Evolutionary conservation across 2,888 invertebrate species (phyloP).

Genomic region (Synergus laeviventris): DNA sequence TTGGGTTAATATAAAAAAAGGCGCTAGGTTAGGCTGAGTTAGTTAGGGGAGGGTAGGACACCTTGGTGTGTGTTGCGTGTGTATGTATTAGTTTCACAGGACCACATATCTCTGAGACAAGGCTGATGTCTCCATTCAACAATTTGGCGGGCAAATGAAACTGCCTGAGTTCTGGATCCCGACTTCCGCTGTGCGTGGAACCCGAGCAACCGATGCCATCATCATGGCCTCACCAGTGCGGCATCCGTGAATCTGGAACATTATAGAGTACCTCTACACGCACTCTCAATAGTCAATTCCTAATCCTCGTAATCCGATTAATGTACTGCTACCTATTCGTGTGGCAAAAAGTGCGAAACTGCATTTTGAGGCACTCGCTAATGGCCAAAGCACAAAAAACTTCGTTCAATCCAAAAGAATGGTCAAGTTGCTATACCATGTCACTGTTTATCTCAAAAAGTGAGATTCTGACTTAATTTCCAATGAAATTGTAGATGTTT

Average conservation of each 20-base stretch:
- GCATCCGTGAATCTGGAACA: conserved; percentile 71
- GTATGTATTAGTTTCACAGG: conserved; percentile 77
- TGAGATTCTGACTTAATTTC: conserved; percentile 33
- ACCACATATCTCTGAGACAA: conserved; percentile 68
- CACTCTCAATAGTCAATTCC: conserved; percentile 74
- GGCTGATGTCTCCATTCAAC: conserved; percentile 65
- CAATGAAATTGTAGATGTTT: conserved; percentile 40
- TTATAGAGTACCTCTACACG: conserved; percentile 74
- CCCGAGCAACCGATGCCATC: conserved; percentile 58
- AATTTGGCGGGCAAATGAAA: conserved; percentile 64
- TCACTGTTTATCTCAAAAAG: conserved; percentile 35
- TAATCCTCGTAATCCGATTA: conserved; percentile 59
- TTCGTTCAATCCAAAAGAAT: conserved; percentile 37
- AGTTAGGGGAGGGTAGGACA: conserved; percentile 61
- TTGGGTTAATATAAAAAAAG: conserved; percentile 30
- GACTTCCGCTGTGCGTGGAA: conserved; percentile 61
- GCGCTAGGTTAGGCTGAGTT: conserved; percentile 39
- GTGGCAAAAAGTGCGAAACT: conserved; percentile 25
- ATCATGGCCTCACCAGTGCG: conserved; percentile 63
- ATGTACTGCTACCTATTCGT: conserved; percentile 47
- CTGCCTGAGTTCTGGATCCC: conserved; percentile 62
- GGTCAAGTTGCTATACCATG: conserved; percentile 41
- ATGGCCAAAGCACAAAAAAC: conserved; percentile 20
- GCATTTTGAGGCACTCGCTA: conserved; percentile 18
- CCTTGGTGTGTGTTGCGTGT: conserved; percentile 75